Evolutionary conservation across 2,797 vertebrate genomes (phyloP).

Genomic region (Dryobates pubescens): DNA sequence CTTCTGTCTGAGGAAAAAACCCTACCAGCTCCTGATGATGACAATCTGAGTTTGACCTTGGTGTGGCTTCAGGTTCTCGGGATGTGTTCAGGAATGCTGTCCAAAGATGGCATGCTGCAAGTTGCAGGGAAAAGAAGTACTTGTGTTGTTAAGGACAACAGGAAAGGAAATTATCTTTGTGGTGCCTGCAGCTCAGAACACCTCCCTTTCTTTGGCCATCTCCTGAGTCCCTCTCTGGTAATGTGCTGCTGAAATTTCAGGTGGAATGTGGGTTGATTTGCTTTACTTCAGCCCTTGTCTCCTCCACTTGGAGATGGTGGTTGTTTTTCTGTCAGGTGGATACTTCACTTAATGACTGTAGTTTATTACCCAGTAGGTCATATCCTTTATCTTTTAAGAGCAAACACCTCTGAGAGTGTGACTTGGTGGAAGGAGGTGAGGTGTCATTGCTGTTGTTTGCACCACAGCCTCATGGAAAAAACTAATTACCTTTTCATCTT

Average conservation of each 20-base stretch:
- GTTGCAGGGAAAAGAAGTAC: not conserved
- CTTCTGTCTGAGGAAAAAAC: not conserved
- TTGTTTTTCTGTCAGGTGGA: constrained; percentile 75
- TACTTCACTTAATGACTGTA: constrained; percentile 76
- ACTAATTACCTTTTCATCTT: constrained; percentile 94
- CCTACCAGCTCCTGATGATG: not conserved
- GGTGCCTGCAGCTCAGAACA: not conserved
- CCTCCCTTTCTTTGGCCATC: not conserved
- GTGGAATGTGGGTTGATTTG: constrained; percentile 69
- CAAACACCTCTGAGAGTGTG: constrained; percentile 79
- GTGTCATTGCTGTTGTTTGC: constrained; percentile 84
- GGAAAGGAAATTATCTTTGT: not conserved
- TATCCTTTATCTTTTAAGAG: constrained; percentile 80
- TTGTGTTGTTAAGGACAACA: not conserved
- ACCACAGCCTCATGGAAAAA: constrained; percentile 82
- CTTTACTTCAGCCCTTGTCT: constrained; percentile 69
- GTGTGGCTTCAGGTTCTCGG: not conserved
- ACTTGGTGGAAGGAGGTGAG: constrained; percentile 81
- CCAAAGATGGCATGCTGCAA: not conserved
- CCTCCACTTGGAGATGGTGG: constrained; percentile 65
- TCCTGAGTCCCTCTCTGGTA: constrained; percentile 38
- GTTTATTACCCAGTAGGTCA: constrained; percentile 81
- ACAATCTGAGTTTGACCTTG: not conserved
- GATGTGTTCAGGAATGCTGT: not conserved
- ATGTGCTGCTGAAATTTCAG: constrained; percentile 55